Percentiles rank a stretch among this genome's conserved stretches.
These are phyloP conservation scores for Dasypogon diadema DNA, from an alignment of 2,888 invertebrate genomes.

Conservation along the genomic window DNA sequence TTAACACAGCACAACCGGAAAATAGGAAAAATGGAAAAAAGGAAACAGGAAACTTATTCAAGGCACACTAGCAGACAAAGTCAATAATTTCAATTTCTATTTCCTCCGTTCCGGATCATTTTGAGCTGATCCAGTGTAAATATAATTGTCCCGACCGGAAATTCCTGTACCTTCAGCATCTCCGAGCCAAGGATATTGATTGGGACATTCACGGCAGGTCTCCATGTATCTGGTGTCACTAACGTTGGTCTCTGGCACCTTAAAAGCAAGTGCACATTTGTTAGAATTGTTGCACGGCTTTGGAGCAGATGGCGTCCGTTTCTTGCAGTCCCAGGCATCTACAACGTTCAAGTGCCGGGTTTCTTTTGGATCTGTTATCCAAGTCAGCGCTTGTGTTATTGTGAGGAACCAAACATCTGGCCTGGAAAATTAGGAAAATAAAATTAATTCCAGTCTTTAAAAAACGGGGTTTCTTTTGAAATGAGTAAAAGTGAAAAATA, in stretches of 20 bases:
- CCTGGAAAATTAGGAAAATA: constrained; percentile 69
- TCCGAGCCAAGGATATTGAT: constrained; percentile 88
- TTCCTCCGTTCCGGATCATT: constrained; percentile 54
- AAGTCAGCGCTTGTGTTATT: constrained; percentile 87
- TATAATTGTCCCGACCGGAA: constrained; percentile 82
- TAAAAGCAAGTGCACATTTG: constrained; percentile 87
- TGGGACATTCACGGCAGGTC: constrained; percentile 88
- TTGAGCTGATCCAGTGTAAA: constrained; percentile 60
- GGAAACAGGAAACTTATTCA: constrained; percentile 18
- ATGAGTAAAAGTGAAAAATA: no score
- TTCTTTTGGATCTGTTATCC: constrained; percentile 89
- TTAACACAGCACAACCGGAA: background rate
- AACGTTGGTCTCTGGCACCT: constrained; percentile 80
- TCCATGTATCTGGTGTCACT: constrained; percentile 89
- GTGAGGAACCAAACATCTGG: constrained; percentile 90
- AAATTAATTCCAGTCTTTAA: constrained; percentile 27
- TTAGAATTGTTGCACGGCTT: constrained; percentile 84
- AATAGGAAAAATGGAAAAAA: background rate
- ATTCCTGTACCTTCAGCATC: constrained; percentile 87
- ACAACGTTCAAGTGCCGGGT: constrained; percentile 76
- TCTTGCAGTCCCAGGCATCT: constrained; percentile 86
- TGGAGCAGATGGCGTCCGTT: constrained; percentile 77
- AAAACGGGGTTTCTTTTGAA: no score
- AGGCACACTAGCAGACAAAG: constrained; percentile 36
- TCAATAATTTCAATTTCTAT: constrained; percentile 45